A percentile compares a stretch with the other conserved stretches of the same genome.
Evolutionary conservation across 2,113 vertebrate species (phyloP).

Genomic region (Prochilodus magdalenae): DNA sequence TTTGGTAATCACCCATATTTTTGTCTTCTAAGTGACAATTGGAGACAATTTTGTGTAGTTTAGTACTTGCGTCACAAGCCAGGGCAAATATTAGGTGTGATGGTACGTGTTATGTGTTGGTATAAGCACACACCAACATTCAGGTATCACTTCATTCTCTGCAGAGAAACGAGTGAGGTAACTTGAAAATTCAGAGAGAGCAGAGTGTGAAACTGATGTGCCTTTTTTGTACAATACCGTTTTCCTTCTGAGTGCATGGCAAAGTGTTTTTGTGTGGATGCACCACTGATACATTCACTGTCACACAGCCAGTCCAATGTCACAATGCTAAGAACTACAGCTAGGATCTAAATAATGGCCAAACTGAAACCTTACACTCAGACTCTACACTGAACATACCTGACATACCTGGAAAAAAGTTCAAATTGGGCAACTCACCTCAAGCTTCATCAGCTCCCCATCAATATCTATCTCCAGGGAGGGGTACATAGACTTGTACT

Average conservation of each 20-base stretch:
- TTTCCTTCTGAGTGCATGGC: not conserved
- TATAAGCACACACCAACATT: not conserved
- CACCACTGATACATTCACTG: too few relatives aligned
- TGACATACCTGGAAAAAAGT: not conserved
- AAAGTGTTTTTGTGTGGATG: too few relatives aligned
- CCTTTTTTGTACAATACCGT: not conserved
- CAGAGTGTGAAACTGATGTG: not conserved
- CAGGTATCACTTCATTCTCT: too few relatives aligned
- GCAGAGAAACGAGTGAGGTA: not conserved
- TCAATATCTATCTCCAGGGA: slow-evolving; percentile 92
- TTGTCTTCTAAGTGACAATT: too few relatives aligned
- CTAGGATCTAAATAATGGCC: too few relatives aligned
- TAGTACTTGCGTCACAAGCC: not conserved
- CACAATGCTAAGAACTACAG: too few relatives aligned
- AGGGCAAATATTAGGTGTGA: not conserved
- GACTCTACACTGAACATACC: not conserved
- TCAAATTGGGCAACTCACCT: slow-evolving; percentile 76
- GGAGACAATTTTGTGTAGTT: not conserved
- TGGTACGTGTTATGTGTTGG: not conserved
- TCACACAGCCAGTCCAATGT: too few relatives aligned
- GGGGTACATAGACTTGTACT: slow-evolving; percentile 95
- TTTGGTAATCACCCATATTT: not conserved
- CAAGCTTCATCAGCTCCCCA: slow-evolving; percentile 89
- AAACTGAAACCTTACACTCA: too few relatives aligned
- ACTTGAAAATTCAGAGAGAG: not conserved